Evolutionary conservation across 2,888 invertebrate species (phyloP), one percentile per base, ranked within the genome.

Genomic region (Hylaea fasciaria): DNA sequence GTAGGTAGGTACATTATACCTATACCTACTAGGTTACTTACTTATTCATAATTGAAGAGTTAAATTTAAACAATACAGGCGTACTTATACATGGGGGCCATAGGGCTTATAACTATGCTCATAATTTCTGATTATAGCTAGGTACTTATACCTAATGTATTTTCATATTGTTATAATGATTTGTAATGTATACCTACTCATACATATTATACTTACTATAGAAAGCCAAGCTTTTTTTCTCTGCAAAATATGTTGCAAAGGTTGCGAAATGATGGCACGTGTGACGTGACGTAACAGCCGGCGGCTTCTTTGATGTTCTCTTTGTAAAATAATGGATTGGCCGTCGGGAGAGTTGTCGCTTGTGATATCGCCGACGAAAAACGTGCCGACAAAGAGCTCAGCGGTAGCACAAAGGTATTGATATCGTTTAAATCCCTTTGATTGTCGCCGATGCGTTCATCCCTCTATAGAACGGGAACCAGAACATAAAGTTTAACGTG

Each of bases 341-440:
- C 78, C 78, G 78, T 78, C 80, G 78, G 77, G 78, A 74, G 70
- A 81, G 78, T 80, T 78, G 80, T 81, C 82, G 81, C 74, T 75
- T 81, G 68, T 84, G 83, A 83, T 81, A 82, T 83, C 71, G 79
- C 83, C 82, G 82, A 76, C 69, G 73, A 77, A 76, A 22, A 80
- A 76, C 69, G 74, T 65, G 79, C 89, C 87, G 87, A 87, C 89
- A 89, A 89, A 87, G 85, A 77, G 79, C 77, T 69, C 71, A 74
- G 83, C 89, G 83, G 90, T 88, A 88, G 89, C 89, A 85, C 80
- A 85, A 85, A 85, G 85, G 87, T 83, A 89, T 88, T 88, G 90
- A 89, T 89, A 90, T 86, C 84, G 86, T 86, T 87, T 84, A 85
- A 86, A 87, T 87, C 85, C 85, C 86, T 90, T 89, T 89, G 85